Conservation (phyloP, 2,888 invertebrate genomes). For the Apantesis nais region DNA sequence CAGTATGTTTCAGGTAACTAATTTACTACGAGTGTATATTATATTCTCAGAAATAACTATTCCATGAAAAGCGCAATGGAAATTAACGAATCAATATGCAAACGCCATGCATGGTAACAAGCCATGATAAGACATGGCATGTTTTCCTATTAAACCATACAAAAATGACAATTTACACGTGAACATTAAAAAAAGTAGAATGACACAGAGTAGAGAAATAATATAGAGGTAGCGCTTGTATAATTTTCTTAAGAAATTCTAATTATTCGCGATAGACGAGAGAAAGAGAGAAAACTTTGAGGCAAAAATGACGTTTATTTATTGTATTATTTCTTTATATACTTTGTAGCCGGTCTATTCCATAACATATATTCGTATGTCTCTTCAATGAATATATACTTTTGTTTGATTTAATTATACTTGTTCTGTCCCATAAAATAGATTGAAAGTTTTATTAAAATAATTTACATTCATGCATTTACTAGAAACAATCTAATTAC, state of each 20-base stretch:
- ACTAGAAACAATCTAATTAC: slow-evolving; percentile 7
- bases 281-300: too few relatives aligned
- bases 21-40: slow-evolving; percentile 28
- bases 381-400: not conserved
- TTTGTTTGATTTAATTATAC: not conserved
- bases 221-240: slow-evolving; percentile 53
- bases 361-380: not conserved
- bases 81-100: slow-evolving; percentile 57
- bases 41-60: slow-evolving; percentile 59
- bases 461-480: slow-evolving; percentile 11
- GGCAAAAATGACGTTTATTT: not conserved
- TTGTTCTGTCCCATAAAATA: not conserved
- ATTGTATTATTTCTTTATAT: not conserved
- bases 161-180: slow-evolving; percentile 50
- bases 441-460: slow-evolving; percentile 5
- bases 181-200: slow-evolving; percentile 52
- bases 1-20: slow-evolving; percentile 51
- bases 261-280: too few relatives aligned
- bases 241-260: not conserved
- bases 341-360: not conserved
- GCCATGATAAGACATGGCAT: slow-evolving; percentile 46
- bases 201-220: slow-evolving; percentile 59
- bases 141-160: slow-evolving; percentile 40
- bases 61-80: slow-evolving; percentile 60
- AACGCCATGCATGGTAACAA: slow-evolving; percentile 60